These are phyloP conservation scores for Cryptocephalus primarius DNA, from an alignment of 2,888 invertebrate genomes.

Conservation along the genomic window DNA sequence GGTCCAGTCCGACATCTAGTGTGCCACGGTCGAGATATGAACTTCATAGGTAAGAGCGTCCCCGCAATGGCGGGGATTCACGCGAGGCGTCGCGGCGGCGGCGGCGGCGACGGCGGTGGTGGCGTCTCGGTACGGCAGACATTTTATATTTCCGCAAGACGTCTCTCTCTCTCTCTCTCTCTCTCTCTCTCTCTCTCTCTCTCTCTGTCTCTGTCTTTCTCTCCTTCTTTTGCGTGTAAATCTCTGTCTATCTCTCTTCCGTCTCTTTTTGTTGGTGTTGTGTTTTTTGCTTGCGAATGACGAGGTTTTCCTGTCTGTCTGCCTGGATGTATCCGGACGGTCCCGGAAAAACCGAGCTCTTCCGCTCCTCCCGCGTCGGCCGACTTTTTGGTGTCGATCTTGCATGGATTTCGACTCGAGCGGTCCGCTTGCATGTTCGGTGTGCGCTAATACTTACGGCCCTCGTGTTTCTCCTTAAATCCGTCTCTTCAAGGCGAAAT, in stretches of 20 bases:
- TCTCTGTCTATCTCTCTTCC: background rate
- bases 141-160: background rate
- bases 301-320: background rate
- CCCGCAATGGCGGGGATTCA: background rate
- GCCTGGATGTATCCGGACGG: too few species aligned
- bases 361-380: too few species aligned
- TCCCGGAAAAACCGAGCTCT: too few species aligned
- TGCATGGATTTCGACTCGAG: too few species aligned
- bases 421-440: too few species aligned
- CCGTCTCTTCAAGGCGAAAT: too few species aligned
- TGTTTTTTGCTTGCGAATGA: background rate
- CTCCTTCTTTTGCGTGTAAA: background rate
- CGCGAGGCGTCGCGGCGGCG: background rate
- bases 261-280: background rate
- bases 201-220: background rate
- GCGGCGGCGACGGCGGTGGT: background rate
- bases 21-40: slow-evolving; percentile 35
- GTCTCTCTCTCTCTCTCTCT: background rate
- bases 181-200: background rate
- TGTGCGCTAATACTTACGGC: too few species aligned
- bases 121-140: background rate
- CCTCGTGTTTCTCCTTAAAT: too few species aligned
- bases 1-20: background rate
- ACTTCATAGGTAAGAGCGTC: slow-evolving; percentile 38
- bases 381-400: too few species aligned